Base-by-base conservation (phyloP, 2,888 invertebrate species). In the Amphipoea lucens region DNA sequence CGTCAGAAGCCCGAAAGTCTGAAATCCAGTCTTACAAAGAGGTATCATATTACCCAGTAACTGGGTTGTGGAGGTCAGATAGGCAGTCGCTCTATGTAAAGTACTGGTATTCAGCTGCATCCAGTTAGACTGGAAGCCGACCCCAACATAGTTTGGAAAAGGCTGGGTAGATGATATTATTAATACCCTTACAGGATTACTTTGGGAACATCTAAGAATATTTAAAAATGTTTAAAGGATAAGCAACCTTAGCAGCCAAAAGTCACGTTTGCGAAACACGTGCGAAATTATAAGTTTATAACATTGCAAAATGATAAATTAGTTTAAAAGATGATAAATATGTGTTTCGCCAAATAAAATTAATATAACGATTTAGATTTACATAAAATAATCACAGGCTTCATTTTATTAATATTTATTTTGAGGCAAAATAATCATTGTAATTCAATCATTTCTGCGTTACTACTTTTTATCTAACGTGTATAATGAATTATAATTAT, bases 291-390 rank as follows among this genome's bases (percentile, higher is more conserved):
- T 2, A 23, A 40, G 40, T 40, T 40, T 40, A 40, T 45, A 48
- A 67, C 65, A 77, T 85, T 82, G 40, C 72, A 79, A 81, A 74
- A 89, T 81, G 74, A 88, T 89, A 62, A 87, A 85, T 81, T 79
- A 73, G 42, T 63, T 79, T 73, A 57, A 9, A 23, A 62, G 48
- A 73, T 69, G n/a, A 73, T 57, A n/a, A 36, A 77, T 69, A 54
- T 66, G 4, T 70, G 65, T 57, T 69, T 66, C 7, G 48, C 20
- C 23, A 74, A 83, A 79, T 68, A 67, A 62, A 48, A 77, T 66
- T 40, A 60, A 72, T 51, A 48, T 0, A 67, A n/a, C 9, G 20
- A 81, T 57, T 83, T 54, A 67, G 23, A 74, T 78, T 78, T 62
- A 62, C 72, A 83, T 84, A 54, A 60, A 84, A 71, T 84, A 60